A percentile compares a stretch with the other conserved stretches of the same genome.
Evolutionary conservation across 2,888 invertebrate species (phyloP).

Genomic region (Sacculina carcini): DNA sequence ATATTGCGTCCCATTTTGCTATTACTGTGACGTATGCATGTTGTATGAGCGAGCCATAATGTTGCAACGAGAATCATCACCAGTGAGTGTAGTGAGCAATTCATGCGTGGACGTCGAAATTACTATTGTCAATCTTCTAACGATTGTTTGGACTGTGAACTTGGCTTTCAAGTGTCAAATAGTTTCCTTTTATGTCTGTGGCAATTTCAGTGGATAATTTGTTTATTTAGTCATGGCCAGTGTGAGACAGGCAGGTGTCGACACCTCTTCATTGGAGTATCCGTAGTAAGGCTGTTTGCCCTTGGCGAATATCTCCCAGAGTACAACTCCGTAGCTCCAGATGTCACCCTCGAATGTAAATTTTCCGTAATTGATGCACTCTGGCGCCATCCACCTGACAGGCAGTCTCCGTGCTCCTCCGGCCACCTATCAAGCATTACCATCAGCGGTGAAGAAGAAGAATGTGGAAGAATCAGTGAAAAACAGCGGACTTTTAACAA

Average conservation of each 20-base stretch:
- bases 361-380: constrained; percentile 63
- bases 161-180: background rate
- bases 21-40: no score
- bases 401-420: constrained; percentile 56
- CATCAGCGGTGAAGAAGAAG: no score
- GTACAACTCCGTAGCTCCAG: constrained; percentile 73
- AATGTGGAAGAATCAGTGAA: no score
- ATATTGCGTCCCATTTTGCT: no score
- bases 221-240: background rate
- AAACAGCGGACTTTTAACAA: background rate
- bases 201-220: background rate
- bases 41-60: no score
- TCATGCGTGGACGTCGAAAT: no score
- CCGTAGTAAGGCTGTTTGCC: constrained; percentile 85
- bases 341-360: constrained; percentile 76
- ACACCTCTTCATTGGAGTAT: constrained; percentile 56
- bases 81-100: no score
- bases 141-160: background rate
- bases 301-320: constrained; percentile 79
- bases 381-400: constrained; percentile 88
- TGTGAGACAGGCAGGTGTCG: no score
- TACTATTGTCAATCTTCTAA: no score
- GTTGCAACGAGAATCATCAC: no score
- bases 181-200: background rate
- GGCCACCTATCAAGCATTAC: constrained; percentile 22